Evolutionary conservation across 2,797 vertebrate species (phyloP), one percentile per base, ranked within the genome.

Genomic region (Brachyrhaphis roseni): DNA sequence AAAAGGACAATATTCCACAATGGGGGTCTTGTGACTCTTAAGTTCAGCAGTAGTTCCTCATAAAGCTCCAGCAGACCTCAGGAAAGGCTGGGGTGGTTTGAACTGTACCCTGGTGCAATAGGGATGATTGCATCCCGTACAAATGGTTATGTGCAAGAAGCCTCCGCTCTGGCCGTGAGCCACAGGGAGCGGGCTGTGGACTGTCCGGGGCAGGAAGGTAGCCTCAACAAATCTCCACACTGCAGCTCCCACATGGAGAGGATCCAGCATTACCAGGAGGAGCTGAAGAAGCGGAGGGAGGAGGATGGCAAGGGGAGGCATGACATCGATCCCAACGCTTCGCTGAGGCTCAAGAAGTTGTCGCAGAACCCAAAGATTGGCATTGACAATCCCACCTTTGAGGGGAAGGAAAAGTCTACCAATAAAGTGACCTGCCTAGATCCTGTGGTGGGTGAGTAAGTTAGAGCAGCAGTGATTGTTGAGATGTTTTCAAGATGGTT

Each of bases 381-480:
- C 93, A 97, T 98, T 84, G 97, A 98, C 93, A 99, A 99, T 90
- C 97, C 97, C 74, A 98, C 97, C 78, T 98, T 98, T 83, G 97
- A 99, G 86, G 96, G 79, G 79, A 92, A 94, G 95, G 94, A 94
- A 57, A 90, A 83, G 34, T 41, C 84, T 47, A 41, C 66, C 74
- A 94, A 93, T 78, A 89, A 89, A 39, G 5, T 64, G 0, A 68
- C 72, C 41, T 31, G 49, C 64, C 78, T 74, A 76, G 89, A 91
- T 78, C 79, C 84, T 28, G 79, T 90, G 28, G 81, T 81, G 0
- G 94, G 93, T 95, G 89, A 93, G 94, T 74, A 20, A 18, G 57
- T 59, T 59, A 75, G 53, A 36, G 34, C 74, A 46, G 26, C 23
- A 64, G 11, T 11, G 34, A 59, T 70, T 45, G 28, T 5, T 73